phyloP scores from a whole-genome alignment of 2,113 vertebrate genomes.

The Actenoides hombroni region DNA sequence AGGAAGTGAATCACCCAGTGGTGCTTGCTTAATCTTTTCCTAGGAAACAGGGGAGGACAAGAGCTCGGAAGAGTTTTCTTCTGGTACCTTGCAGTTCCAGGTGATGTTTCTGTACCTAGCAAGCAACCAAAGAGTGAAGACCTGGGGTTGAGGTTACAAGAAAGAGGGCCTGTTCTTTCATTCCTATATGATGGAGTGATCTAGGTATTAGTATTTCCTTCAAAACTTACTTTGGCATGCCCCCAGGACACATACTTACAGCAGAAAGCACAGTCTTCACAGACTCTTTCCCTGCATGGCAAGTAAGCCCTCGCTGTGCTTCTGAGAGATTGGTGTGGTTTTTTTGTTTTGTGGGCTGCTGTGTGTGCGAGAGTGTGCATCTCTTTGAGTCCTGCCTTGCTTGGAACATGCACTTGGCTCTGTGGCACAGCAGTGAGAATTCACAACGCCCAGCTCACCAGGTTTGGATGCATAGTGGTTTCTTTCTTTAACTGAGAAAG shows the following conservation, averaged over 20 bases:
- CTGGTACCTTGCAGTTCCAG: neutral
- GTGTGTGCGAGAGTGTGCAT: neutral
- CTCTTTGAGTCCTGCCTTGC: neutral
- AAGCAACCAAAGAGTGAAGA: neutral
- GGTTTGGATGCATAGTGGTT: neutral
- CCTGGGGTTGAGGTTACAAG: neutral
- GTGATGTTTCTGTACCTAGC: neutral
- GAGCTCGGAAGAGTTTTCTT: neutral
- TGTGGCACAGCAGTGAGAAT: neutral
- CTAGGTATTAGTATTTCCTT: neutral
- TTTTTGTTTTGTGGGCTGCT: neutral
- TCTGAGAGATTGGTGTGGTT: rapidly evolving
- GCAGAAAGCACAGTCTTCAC: neutral
- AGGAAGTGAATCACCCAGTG: neutral
- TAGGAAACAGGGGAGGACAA: neutral
- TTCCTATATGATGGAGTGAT: neutral
- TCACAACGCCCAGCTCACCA: neutral
- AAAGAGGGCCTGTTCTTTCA: neutral
- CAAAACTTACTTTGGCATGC: neutral
- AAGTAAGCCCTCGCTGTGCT: neutral
- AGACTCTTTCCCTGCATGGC: neutral
- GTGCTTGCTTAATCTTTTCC: neutral
- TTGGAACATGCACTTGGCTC: neutral
- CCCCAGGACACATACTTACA: neutral
- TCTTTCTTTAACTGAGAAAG: neutral